Base-by-base conservation (phyloP, 35 echinoderm and acorn worm species). In the Heliocidaris tuberculata region DNA sequence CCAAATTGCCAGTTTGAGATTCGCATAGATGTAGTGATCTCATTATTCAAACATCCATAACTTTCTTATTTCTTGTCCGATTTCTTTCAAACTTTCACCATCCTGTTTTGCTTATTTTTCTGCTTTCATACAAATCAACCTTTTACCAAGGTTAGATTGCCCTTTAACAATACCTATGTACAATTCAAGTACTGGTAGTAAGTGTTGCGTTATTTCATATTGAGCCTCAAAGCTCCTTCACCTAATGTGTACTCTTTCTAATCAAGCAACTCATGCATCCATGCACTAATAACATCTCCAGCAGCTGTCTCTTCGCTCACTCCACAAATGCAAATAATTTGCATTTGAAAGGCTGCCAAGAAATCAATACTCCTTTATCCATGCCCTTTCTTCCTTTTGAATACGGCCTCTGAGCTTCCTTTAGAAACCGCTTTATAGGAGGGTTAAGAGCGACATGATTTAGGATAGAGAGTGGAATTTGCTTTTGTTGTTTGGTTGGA, bases 361-460 rank as follows among this genome's bases (percentile, higher is more conserved):
- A 89, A 89, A 89, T 89, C 87, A 89, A 89, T 89, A 89, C 13
- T 13, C 87, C 47, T 89, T 42, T 89, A 89, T 78, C 65, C 2
- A 78, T n/a, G 27, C 65, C 65, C 65, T 78, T 78, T 78, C 65
- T 89, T 32, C 31, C 87, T 89, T 27, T 89, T 47, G 29, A 89
- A 89, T 89, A 48, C 12, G 30, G 16, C 24, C 47, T 42, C 1
- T 9, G 32, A 89, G 87, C 87, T 31, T 42, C 9, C 87, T 42
- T 47, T 89, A 89, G 31, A 32, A 78, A 48, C 31, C 8, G 31
- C 87, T 89, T 89, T 47, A 89, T 89, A 16, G 35, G 32, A 2
- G 87, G 31, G 11, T 89, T 89, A 89, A 89, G 87, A 13, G 87
- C 31, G 47, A 89, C 87, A 89, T 89, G 87, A 89, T 89, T 89